phyloP scores from a whole-genome alignment of 2,888 invertebrate species.

The Glaucopsyche alexis region DNA sequence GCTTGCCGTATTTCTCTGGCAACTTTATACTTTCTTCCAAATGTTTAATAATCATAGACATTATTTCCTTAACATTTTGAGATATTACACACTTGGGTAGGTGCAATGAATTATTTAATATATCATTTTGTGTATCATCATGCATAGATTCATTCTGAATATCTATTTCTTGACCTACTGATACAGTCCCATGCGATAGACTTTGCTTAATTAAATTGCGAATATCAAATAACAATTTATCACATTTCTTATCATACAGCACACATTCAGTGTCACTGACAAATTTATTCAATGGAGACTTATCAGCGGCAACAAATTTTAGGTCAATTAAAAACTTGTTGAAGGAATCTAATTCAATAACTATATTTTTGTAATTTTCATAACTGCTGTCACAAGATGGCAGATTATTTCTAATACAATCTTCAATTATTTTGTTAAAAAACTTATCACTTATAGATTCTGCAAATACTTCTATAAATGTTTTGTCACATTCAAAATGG shows the following conservation, averaged over 20 bases:
- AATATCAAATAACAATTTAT: slow-evolving; percentile 64
- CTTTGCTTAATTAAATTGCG: slow-evolving; percentile 60
- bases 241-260: slow-evolving; percentile 71
- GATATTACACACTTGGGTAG: slow-evolving; percentile 70
- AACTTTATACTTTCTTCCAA: slow-evolving; percentile 64
- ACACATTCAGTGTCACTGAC: slow-evolving; percentile 69
- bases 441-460: slow-evolving; percentile 64
- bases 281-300: slow-evolving; percentile 68
- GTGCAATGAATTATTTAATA: slow-evolving; percentile 60
- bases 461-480: slow-evolving; percentile 67
- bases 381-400: slow-evolving; percentile 68
- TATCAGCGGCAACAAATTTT: slow-evolving; percentile 62
- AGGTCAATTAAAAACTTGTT: slow-evolving; percentile 70
- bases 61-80: slow-evolving; percentile 62
- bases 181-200: slow-evolving; percentile 58
- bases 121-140: slow-evolving; percentile 52
- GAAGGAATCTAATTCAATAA: slow-evolving; percentile 66
- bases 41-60: slow-evolving; percentile 63
- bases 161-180: slow-evolving; percentile 51
- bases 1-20: slow-evolving; percentile 60
- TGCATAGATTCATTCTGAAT: slow-evolving; percentile 53
- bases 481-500: slow-evolving; percentile 60
- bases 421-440: slow-evolving; percentile 68
- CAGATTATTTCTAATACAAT: slow-evolving; percentile 65
- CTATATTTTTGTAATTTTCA: slow-evolving; percentile 64